Percentiles rank a stretch among this genome's conserved stretches.
phyloP scores from a whole-genome alignment of 2,797 vertebrate species.

The Eutrigla gurnardus region DNA sequence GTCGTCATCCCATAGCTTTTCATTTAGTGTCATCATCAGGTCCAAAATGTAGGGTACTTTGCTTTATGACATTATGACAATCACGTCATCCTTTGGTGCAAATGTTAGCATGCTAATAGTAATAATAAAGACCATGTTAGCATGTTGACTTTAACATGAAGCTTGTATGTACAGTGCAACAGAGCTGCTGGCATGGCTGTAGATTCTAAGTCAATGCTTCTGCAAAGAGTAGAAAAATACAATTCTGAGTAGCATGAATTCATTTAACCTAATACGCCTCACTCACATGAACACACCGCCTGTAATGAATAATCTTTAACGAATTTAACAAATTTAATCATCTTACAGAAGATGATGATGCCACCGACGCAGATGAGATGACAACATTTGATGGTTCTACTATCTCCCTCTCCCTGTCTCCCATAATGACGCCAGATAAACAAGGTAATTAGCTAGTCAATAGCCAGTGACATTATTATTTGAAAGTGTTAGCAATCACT shows the following conservation, averaged over 20 bases:
- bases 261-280: neutral
- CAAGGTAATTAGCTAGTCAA: constrained; percentile 80
- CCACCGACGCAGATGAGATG: constrained; percentile 83
- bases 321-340: constrained; percentile 5
- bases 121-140: neutral
- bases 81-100: neutral
- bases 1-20: neutral
- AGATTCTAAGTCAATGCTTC: neutral
- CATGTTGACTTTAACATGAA: neutral
- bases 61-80: neutral
- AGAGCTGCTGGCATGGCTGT: neutral
- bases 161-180: neutral
- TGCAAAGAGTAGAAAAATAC: neutral
- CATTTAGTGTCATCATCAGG: neutral
- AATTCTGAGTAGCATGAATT: neutral
- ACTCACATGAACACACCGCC: neutral
- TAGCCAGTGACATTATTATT: neutral
- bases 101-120: neutral
- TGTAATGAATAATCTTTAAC: constrained; percentile 17
- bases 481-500: constrained; percentile 1
- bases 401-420: constrained; percentile 93
- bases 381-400: constrained; percentile 86
- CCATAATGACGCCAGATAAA: constrained; percentile 90
- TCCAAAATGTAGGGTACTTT: neutral
- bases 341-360: constrained; percentile 80